These are phyloP conservation scores for Pseudoips prasinana DNA, from an alignment of 2,888 invertebrate species.

Conservation along the genomic window DNA sequence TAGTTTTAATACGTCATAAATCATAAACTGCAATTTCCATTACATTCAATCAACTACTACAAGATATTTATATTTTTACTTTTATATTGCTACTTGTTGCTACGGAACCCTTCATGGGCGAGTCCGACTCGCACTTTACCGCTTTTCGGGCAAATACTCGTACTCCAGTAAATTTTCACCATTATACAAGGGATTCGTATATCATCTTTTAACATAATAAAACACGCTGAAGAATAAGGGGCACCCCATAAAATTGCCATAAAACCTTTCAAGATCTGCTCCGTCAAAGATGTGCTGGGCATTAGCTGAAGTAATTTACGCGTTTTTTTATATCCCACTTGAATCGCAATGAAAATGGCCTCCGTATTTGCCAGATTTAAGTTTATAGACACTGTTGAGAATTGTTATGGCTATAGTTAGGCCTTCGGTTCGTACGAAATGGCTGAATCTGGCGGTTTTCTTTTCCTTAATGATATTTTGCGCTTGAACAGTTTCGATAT, in stretches of 20 bases:
- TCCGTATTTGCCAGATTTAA: slow-evolving; percentile 35
- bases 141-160: too few relatives aligned
- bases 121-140: too few relatives aligned
- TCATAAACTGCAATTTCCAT: too few relatives aligned
- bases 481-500: too few relatives aligned
- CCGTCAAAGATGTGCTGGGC: slow-evolving; percentile 42
- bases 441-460: slow-evolving; percentile 2
- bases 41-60: too few relatives aligned
- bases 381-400: slow-evolving; percentile 23
- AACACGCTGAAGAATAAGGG: slow-evolving; percentile 29
- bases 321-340: slow-evolving; percentile 59
- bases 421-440: slow-evolving; percentile 11
- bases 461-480: slow-evolving; percentile 4
- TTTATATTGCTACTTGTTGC: too few relatives aligned
- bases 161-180: neutral
- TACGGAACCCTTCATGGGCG: too few relatives aligned
- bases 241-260: slow-evolving; percentile 48
- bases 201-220: slow-evolving; percentile 33
- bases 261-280: slow-evolving; percentile 46
- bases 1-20: too few relatives aligned
- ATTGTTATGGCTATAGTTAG: slow-evolving; percentile 17
- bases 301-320: slow-evolving; percentile 65
- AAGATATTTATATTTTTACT: too few relatives aligned
- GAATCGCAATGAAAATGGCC: slow-evolving; percentile 58
- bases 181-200: slow-evolving; percentile 20